Evolutionary conservation across 2,113 vertebrate genomes (phyloP).

Genomic region (Laticauda colubrina): DNA sequence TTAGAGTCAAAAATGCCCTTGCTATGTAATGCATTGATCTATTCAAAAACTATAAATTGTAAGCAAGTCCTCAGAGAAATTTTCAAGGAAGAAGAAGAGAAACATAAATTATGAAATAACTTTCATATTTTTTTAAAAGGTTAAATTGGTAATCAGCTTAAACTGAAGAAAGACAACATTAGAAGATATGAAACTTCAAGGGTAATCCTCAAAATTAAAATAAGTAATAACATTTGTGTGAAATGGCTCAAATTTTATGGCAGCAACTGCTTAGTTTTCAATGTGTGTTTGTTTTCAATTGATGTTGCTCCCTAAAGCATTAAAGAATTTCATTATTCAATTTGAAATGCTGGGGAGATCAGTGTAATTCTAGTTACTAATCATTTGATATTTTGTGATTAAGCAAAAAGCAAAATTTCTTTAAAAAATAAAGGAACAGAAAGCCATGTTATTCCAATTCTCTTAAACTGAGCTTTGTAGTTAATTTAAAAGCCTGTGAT

Average conservation of each 20-base stretch:
- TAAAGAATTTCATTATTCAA: not conserved
- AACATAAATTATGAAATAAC: not conserved
- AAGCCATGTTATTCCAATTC: constrained; percentile 48
- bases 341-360: not conserved
- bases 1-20: not conserved
- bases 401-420: constrained; percentile 28
- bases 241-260: not conserved
- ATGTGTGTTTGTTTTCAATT: no score
- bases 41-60: not conserved
- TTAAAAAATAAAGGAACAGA: constrained; percentile 32
- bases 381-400: constrained; percentile 8
- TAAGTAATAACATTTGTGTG: not conserved
- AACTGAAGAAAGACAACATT: not conserved
- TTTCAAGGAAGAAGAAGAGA: not conserved
- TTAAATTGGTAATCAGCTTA: not conserved
- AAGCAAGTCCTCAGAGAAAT: not conserved
- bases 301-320: not conserved
- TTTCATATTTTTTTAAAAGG: not conserved
- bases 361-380: not conserved
- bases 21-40: not conserved
- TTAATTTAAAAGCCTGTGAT: constrained; percentile 56
- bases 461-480: constrained; percentile 47
- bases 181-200: not conserved
- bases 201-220: not conserved
- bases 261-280: not conserved